phyloP scores from a whole-genome alignment of 2,888 invertebrate genomes.

The Pycnomerus fuliginosus region DNA sequence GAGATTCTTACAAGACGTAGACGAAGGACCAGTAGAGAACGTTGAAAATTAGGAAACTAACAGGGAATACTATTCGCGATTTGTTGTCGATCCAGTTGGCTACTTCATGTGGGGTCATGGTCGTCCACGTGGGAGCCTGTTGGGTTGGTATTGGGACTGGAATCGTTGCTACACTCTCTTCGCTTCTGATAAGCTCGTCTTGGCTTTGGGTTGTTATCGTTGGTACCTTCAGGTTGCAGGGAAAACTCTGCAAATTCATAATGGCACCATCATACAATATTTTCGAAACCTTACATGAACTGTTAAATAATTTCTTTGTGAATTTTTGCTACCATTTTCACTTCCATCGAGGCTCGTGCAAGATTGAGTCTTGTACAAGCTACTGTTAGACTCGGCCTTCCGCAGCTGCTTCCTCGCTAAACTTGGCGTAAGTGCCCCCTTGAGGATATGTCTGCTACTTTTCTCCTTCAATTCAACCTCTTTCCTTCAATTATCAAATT shows the following conservation, averaged over 20 bases:
- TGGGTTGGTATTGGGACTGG: constrained; percentile 35
- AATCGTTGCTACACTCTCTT: constrained; percentile 37
- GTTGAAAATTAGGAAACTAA: constrained; percentile 77
- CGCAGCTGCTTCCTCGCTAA: constrained; percentile 71
- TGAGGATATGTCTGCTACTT: constrained; percentile 76
- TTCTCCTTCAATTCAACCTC: constrained; percentile 42
- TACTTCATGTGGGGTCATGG: constrained; percentile 86
- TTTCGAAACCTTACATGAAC: constrained; percentile 62
- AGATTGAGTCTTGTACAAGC: constrained; percentile 69
- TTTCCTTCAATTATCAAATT: constrained; percentile 32
- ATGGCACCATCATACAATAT: constrained; percentile 49
- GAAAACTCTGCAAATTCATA: constrained; percentile 50
- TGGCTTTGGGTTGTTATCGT: constrained; percentile 69
- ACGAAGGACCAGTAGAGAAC: constrained; percentile 52
- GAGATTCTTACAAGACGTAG: constrained; percentile 43
- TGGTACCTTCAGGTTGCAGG: constrained; percentile 62
- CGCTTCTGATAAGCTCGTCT: constrained; percentile 58
- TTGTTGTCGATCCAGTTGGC: constrained; percentile 84
- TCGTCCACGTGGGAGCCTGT: constrained; percentile 64
- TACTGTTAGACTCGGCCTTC: constrained; percentile 61
- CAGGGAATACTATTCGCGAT: constrained; percentile 74
- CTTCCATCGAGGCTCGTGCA: constrained; percentile 67
- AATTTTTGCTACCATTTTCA: constrained; percentile 51
- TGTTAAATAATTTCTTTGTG: constrained; percentile 70
- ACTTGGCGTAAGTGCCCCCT: constrained; percentile 79